Evolutionary conservation across 2,888 invertebrate genomes (phyloP), one percentile per base, ranked within the genome.

Genomic region (Ellobium chinense): DNA sequence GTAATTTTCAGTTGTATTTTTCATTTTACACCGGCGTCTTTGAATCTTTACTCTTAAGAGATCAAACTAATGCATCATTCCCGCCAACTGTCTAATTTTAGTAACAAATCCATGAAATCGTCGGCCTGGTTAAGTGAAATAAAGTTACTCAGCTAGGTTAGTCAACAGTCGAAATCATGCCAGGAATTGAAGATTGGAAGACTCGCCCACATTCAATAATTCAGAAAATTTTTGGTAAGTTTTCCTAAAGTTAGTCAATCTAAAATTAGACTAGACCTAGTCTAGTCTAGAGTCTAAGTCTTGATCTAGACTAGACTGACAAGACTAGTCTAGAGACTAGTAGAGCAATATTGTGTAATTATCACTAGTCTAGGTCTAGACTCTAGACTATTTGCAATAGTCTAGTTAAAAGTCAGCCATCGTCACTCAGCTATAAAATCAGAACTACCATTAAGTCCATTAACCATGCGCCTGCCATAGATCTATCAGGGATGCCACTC

Each of bases 131-230:
- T n/a, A 37, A 27, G 31, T 27, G n/a, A 21, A 27, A 63, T 27
- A 37, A 62, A 46, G 46, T 58, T 39, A 66, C n/a, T 12, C 39
- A 24, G n/a, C 46, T 69, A 18, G 1, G 3, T 31, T 31, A 36
- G 3, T 21, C 36, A 14, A 36, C 31, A 72, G 7, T 9, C 2
- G 29, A 18, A 34, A 86, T 65, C 18, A 88, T 88, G 88, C 88
- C 88, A 39, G 86, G 85, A 34, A 81, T 86, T 7, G 87, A 86
- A 83, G 87, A 88, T 78, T 88, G 88, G 88, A 83, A 83, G 5
- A 85, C 85, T 46, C 81, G 81, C 54, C 88, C 88, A 0, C 54
- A 86, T 36, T 60, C 63, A n/a, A 81, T 83, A 3, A 84, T 88
- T 58, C 85, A 87, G 65, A 85, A 82, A 31, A 60, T 87, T 18